These are phyloP conservation scores for Phyllopteryx taeniolatus DNA, from an alignment of 2,113 vertebrate genomes.

Conservation along the genomic window DNA sequence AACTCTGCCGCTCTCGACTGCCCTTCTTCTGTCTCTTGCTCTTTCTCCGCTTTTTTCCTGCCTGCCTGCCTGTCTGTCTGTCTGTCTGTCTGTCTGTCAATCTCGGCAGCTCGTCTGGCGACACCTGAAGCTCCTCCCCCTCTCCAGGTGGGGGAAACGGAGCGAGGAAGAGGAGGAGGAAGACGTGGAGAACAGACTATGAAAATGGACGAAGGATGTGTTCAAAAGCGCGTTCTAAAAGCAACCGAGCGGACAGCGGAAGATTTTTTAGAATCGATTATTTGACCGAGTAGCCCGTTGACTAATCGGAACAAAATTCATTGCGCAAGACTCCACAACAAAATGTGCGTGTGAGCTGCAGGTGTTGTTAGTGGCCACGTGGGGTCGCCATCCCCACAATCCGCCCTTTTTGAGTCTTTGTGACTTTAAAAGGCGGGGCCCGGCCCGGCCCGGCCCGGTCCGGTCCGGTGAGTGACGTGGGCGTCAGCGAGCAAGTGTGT, in stretches of 20 bases:
- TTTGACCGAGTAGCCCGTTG: background rate
- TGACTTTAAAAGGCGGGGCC: too few relatives aligned
- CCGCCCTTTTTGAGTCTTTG: too few relatives aligned
- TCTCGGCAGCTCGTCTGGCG: slow-evolving; percentile 68
- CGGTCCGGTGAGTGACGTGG: too few relatives aligned
- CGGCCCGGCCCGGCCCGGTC: too few relatives aligned
- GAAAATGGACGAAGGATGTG: background rate
- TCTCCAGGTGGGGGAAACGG: slow-evolving; percentile 53
- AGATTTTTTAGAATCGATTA: background rate
- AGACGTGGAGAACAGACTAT: background rate
- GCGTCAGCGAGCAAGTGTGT: too few relatives aligned
- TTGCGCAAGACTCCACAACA: background rate
- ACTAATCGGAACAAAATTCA: background rate
- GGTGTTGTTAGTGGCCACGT: too few relatives aligned
- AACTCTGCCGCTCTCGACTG: background rate
- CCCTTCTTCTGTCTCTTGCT: slow-evolving; percentile 19
- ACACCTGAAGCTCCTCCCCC: slow-evolving; percentile 59
- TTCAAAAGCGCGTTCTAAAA: too few relatives aligned
- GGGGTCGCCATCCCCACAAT: too few relatives aligned
- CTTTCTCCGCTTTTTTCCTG: slow-evolving; percentile 21
- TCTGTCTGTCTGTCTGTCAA: slow-evolving; percentile 50
- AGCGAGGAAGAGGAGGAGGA: slow-evolving; percentile 8
- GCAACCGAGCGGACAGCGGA: too few relatives aligned
- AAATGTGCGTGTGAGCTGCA: too few relatives aligned
- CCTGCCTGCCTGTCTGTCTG: slow-evolving; percentile 52